Base-by-base conservation (phyloP, 1,140 invertebrate genomes). In the Nixonia krombeini region DNA sequence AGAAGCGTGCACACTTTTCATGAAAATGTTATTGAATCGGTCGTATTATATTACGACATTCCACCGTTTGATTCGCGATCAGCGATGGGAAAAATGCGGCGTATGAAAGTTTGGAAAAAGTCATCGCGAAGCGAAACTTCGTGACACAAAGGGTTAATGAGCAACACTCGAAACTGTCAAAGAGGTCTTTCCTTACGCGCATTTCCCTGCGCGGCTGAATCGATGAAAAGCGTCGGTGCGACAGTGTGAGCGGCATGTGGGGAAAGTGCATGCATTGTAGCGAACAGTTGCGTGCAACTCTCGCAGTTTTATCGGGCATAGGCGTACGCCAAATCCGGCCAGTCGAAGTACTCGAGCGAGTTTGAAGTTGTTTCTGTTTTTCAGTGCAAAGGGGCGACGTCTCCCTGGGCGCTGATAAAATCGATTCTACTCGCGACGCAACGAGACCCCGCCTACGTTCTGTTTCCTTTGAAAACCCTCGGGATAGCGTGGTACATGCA, bases 341-440 rank as follows among this genome's bases (percentile, higher is more conserved):
- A 37, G 49, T 35, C 9, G 26, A 61, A 51, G 31, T 52, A 46
- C 47, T 47, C 18, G 16, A 15, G 41, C 26, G 18, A 61, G 51
- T 55, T 55, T 52, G 41, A 56, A 71, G 68, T 68, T 74, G 72
- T 73, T 76, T 74, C 68, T 69, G 57, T 74, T 74, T 76, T 76
- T 74, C 61, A 53, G 59, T 21, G 63, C 66, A 66, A 45, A 44
- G 52, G 40, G 44, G 25, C 71, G 66, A 72, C 45, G 66, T 72
- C 69, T 57, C 56, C 56, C 49, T 56, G 61, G 45, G 58, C 58
- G 53, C 66, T 68, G 72, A 72, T 72, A 73, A 74, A 75, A 75
- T 75, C 73, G 71, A 76, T 75, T 73, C 58, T 47, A 25, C 46
- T 52, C 37, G 12, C 29, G 6, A 37, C 38, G 35, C 58, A 31